These are phyloP conservation scores for Cossypha dichroa DNA, from an alignment of 2,797 vertebrate species.

Conservation along the genomic window DNA sequence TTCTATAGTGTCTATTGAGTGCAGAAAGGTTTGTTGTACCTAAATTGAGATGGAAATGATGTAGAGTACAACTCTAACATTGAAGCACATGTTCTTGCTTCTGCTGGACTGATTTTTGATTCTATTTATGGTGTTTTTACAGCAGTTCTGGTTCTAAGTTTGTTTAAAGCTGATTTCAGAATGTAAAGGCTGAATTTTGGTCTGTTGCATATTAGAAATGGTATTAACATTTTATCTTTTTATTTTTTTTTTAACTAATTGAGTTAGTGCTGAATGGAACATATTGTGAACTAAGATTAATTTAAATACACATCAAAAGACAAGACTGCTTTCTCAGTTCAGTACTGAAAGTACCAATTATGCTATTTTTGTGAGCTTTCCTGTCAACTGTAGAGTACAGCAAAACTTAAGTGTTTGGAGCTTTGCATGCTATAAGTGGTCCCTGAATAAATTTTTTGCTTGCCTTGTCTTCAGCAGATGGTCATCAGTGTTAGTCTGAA, in stretches of 20 bases:
- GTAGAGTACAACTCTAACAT: background rate
- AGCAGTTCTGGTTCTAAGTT: background rate
- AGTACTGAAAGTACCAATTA: background rate
- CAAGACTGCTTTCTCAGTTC: background rate
- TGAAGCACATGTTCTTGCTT: background rate
- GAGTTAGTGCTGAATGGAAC: background rate
- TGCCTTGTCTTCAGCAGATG: background rate
- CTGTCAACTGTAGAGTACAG: background rate
- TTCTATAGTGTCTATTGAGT: background rate
- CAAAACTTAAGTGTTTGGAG: background rate
- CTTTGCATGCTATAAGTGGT: background rate
- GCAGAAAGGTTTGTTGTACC: background rate
- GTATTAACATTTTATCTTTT: background rate
- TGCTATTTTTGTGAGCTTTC: slow-evolving; percentile 1
- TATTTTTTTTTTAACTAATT: background rate
- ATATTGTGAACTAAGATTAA: background rate
- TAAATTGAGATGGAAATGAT: background rate
- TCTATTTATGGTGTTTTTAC: background rate
- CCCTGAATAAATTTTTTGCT: background rate
- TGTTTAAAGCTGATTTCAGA: background rate
- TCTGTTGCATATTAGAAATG: background rate
- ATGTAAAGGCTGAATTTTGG: slow-evolving; percentile 20
- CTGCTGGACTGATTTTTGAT: background rate
- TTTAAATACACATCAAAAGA: background rate
- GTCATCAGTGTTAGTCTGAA: background rate